Percentiles rank a stretch among this genome's conserved stretches.
These are phyloP conservation scores for Molanna angustata DNA, from an alignment of 2,888 invertebrate species.

Conservation along the genomic window DNA sequence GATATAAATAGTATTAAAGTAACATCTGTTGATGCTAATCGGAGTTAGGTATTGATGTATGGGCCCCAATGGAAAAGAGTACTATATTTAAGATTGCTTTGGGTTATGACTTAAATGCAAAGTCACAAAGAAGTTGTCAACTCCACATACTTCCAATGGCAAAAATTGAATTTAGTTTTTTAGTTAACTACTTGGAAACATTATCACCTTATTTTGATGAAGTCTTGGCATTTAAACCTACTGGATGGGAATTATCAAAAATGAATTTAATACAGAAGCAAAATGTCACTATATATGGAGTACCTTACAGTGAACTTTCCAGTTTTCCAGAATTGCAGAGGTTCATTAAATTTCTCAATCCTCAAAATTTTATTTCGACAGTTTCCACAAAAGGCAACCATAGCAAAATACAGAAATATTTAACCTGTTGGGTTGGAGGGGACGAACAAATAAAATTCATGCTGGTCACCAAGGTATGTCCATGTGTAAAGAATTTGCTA, in stretches of 20 bases:
- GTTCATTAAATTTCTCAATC: conserved; percentile 66
- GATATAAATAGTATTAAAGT: conserved; percentile 59
- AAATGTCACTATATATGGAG: conserved; percentile 56
- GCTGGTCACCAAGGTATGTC: too few relatives aligned
- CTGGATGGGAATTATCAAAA: conserved; percentile 68
- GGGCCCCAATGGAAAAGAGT: conserved; percentile 64
- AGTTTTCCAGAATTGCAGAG: conserved; percentile 69
- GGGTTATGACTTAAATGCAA: conserved; percentile 42
- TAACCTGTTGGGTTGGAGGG: conserved; percentile 47
- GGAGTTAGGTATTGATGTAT: conserved; percentile 60
- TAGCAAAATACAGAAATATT: conserved; percentile 53
- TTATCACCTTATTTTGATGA: too few relatives aligned
- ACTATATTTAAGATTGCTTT: conserved; percentile 52
- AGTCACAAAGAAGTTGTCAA: conserved; percentile 52
- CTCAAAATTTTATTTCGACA: conserved; percentile 63
- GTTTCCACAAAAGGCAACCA: too few relatives aligned
- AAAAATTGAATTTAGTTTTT: too few relatives aligned
- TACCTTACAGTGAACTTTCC: conserved; percentile 66
- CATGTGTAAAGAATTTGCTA: too few relatives aligned
- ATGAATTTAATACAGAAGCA: conserved; percentile 45
- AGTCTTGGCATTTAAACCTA: conserved; percentile 69
- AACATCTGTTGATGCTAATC: conserved; percentile 71
- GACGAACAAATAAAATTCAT: conserved; percentile 44
- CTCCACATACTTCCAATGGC: conserved; percentile 70
- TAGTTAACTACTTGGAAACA: too few relatives aligned